Conservation (phyloP, 1,140 invertebrate species). For the Ips nitidus region DNA sequence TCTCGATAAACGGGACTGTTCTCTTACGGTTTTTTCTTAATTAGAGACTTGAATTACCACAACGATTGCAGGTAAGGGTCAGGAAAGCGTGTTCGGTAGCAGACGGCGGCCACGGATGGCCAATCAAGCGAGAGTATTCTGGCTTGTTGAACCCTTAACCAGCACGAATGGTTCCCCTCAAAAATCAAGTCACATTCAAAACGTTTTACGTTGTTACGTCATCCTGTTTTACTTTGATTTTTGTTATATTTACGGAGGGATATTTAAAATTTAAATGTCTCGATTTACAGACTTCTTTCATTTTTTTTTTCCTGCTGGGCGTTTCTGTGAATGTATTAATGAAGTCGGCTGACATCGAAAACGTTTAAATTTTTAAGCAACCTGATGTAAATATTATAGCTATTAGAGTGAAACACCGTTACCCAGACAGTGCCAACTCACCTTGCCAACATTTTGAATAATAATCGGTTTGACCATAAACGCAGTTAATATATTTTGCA, state of each 20-base stretch:
- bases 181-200: background rate
- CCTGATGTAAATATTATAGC: background rate
- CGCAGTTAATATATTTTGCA: background rate
- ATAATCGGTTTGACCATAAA: background rate
- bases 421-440: background rate
- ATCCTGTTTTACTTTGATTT: no score
- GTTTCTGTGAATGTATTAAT: no score
- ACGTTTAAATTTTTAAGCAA: background rate
- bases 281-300: no score
- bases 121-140: background rate
- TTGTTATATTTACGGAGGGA: background rate
- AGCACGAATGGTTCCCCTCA: background rate
- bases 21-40: conserved; percentile 1
- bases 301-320: no score
- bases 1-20: background rate
- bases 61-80: conserved; percentile 3
- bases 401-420: background rate
- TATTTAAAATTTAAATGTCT: background rate
- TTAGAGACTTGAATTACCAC: conserved; percentile 2
- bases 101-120: conserved; percentile 10
- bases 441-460: background rate
- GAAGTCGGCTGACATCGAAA: no score
- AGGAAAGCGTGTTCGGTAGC: conserved; percentile 11
- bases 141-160: conserved; percentile 3
- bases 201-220: background rate